These are phyloP conservation scores for Acromyrmex charruanus DNA, from an alignment of 1,140 invertebrate genomes.

Conservation along the genomic window DNA sequence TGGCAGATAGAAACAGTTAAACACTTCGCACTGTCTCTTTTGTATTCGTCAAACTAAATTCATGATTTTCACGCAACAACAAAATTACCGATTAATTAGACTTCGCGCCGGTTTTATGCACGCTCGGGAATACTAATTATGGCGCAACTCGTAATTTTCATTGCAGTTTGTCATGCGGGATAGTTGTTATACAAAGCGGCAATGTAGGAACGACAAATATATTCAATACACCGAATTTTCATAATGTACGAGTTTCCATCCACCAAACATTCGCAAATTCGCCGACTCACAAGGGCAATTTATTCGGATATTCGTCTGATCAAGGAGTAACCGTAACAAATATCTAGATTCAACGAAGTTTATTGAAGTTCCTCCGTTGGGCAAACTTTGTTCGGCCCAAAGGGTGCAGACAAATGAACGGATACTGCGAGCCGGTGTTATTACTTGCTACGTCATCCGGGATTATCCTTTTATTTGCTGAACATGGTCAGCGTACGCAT, in stretches of 20 bases:
- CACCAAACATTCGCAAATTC: neutral
- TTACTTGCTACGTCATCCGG: slow-evolving; percentile 41
- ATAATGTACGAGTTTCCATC: neutral
- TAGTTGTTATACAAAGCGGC: neutral
- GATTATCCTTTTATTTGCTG: slow-evolving; percentile 49
- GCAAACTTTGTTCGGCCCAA: slow-evolving; percentile 28
- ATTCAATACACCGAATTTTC: neutral
- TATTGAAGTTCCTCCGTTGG: slow-evolving; percentile 29
- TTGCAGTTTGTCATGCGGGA: slow-evolving; percentile 9
- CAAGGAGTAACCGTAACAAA: slow-evolving; percentile 52
- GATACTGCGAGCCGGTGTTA: neutral
- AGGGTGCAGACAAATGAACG: slow-evolving; percentile 25
- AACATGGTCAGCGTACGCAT: neutral
- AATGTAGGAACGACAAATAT: neutral
- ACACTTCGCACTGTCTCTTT: neutral
- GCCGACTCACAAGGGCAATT: slow-evolving; percentile 15
- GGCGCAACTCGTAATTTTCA: slow-evolving; percentile 13
- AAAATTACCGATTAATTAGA: slow-evolving; percentile 46
- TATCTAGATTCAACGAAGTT: slow-evolving; percentile 25
- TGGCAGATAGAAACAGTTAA: neutral
- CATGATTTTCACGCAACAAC: slow-evolving; percentile 2
- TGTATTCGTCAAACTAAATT: neutral
- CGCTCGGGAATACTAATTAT: slow-evolving; percentile 38
- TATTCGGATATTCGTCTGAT: slow-evolving; percentile 33
- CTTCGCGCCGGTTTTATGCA: slow-evolving; percentile 30